Base-by-base conservation (phyloP, 2,888 invertebrate species). In the Eurytoma adleriae region DNA sequence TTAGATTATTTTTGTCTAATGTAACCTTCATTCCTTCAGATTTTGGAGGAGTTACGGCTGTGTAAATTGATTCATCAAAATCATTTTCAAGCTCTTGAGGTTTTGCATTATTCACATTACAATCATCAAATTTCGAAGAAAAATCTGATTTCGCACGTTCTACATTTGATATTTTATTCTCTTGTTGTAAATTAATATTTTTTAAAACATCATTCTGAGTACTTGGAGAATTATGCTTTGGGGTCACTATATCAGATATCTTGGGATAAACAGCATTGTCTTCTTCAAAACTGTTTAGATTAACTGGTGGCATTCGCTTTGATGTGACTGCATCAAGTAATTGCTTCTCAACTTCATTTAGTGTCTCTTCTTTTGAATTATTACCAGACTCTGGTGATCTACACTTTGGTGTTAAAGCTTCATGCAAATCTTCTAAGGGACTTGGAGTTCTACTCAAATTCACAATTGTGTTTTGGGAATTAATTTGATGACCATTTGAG, bases 21-120 rank as follows among this genome's bases (percentile, higher is more conserved):
- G 61, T 2, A 73, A 61, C 27, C 48, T 80, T 70, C 5, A 27
- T 24, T 20, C 72, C 69, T 54, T 57, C 78, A 2, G 66, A 82
- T 74, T 71, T 79, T 30, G 75, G 56, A 7, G 75, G 81, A 62
- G 80, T 80, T 52, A 77, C 30, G 20, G 57, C 64, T n/a, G 50
- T 48, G 14, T 72, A 40, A 1, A 77, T 68, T n/a, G 30, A 62
- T 56, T 74, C 54, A 61, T 69, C 18, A 40, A 7, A 10, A 18
- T 52, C 50, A 27, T 20, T 24, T 56, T 66, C 72, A 67, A 40
- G 27, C 56, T 75, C n/a, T 66, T 57, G n/a, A 14, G n/a, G 1
- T 50, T 12, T 18, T n/a, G 12, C 20, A 57, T 52, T 57, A n/a
- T 66, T 40, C n/a, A 59, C 40, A 50, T 18, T 12, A 57, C n/a